A percentile compares a stretch with the other conserved stretches of the same genome.
Evolutionary conservation across 2,888 invertebrate genomes (phyloP).

Genomic region (Malachius bipustulatus): DNA sequence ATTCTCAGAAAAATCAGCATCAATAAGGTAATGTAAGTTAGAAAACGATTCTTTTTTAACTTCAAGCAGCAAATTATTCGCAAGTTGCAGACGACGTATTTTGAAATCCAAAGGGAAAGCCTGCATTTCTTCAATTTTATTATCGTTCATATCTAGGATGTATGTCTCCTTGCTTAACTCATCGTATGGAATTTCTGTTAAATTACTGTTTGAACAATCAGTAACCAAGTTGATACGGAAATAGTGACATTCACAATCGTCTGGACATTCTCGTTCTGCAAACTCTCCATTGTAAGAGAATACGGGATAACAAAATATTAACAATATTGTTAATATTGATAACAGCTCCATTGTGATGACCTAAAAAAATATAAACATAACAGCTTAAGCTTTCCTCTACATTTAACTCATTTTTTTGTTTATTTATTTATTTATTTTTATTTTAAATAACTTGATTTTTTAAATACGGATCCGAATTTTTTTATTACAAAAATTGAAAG

Average conservation of each 20-base stretch:
- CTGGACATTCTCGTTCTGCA: conserved; percentile 57
- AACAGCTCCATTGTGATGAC: no score
- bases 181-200: conserved; percentile 54
- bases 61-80: conserved; percentile 50
- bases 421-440: no score
- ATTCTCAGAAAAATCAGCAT: conserved; percentile 58
- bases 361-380: no score
- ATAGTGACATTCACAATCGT: conserved; percentile 64
- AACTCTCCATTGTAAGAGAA: conserved; percentile 47
- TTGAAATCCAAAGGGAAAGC: conserved; percentile 57
- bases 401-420: no score
- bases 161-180: conserved; percentile 60
- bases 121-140: conserved; percentile 47
- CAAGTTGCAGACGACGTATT: conserved; percentile 56
- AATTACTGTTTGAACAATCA: conserved; percentile 62
- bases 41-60: conserved; percentile 50
- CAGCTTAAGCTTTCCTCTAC: no score
- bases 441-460: no score
- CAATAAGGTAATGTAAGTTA: conserved; percentile 54
- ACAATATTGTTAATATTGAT: no score
- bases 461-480: no score
- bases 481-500: no score
- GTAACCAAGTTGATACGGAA: conserved; percentile 67
- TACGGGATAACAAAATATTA: conserved; percentile 1
- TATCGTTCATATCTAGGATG: conserved; percentile 57